Percentiles rank a stretch among this genome's conserved stretches.
Conservation (phyloP, 1,140 invertebrate species). For the Latrodectus geometricus region DNA sequence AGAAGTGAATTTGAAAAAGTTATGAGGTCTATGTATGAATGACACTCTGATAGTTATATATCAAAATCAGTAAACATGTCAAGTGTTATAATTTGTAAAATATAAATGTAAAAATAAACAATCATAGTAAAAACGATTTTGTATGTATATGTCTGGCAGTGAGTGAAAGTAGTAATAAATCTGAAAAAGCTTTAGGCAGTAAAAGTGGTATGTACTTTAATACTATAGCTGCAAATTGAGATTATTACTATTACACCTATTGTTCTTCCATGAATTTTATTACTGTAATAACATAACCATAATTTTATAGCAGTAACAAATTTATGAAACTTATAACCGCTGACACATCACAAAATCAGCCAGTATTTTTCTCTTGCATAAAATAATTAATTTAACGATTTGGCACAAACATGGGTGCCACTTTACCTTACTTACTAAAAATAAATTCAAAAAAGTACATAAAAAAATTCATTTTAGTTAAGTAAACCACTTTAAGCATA, state of each 20-base stretch:
- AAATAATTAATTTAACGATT: neutral
- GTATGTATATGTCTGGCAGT: conserved; percentile 23
- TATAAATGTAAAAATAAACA: conserved; percentile 18
- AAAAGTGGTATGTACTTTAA: neutral
- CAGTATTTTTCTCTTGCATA: neutral
- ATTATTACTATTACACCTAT: neutral
- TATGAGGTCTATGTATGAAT: neutral
- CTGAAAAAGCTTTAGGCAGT: neutral
- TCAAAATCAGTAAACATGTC: neutral
- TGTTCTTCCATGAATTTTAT: no score
- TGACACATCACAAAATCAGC: neutral
- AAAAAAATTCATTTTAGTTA: no score
- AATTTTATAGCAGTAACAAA: no score
- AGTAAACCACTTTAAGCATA: no score
- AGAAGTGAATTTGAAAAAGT: neutral
- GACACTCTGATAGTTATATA: neutral
- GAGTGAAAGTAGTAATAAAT: neutral
- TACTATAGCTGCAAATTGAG: neutral
- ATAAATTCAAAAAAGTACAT: no score
- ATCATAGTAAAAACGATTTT: conserved; percentile 1
- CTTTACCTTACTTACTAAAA: no score
- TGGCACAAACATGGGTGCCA: no score
- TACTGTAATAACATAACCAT: neutral
- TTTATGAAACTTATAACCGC: neutral
- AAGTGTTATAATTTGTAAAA: neutral